phyloP scores from a whole-genome alignment of 2,113 vertebrate species.

The Oreochromis aureus region DNA sequence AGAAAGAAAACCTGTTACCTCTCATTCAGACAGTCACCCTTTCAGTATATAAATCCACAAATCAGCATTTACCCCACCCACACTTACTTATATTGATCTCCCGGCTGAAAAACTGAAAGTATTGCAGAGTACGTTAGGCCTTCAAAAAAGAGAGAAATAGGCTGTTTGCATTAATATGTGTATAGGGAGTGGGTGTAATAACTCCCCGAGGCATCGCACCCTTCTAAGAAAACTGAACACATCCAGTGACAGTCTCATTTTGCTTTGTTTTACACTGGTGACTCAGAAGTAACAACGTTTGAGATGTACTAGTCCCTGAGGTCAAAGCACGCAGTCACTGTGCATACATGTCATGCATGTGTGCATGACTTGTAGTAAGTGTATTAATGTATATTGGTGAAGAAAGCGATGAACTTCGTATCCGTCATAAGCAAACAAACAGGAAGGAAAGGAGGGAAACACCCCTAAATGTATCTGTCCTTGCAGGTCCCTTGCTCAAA shows the following conservation, averaged over 20 bases:
- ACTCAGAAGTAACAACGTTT: constrained; percentile 34
- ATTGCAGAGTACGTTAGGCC: not conserved
- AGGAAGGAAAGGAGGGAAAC: constrained; percentile 21
- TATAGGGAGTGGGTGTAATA: constrained; percentile 58
- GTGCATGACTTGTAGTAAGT: not conserved
- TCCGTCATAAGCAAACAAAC: constrained; percentile 63
- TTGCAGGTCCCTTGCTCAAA: constrained; percentile 72
- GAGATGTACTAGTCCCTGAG: constrained; percentile 44
- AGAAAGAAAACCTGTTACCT: constrained; percentile 70
- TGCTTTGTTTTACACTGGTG: constrained; percentile 27
- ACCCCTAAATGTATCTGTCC: constrained; percentile 62
- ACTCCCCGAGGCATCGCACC: constrained; percentile 54
- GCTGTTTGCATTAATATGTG: constrained; percentile 29
- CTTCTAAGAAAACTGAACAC: constrained; percentile 57
- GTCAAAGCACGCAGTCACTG: constrained; percentile 24
- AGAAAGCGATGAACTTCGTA: constrained; percentile 56
- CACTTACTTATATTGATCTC: constrained; percentile 20
- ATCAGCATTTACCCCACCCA: constrained; percentile 61
- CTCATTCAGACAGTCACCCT: constrained; percentile 44
- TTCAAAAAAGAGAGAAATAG: not conserved
- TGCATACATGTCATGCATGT: not conserved
- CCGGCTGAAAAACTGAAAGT: constrained; percentile 27
- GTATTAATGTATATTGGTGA: constrained; percentile 27
- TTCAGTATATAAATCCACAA: constrained; percentile 44
- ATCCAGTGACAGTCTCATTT: constrained; percentile 33